These are phyloP conservation scores for Beaufortia kweichowensis DNA, from an alignment of 2,113 vertebrate genomes.

Conservation along the genomic window DNA sequence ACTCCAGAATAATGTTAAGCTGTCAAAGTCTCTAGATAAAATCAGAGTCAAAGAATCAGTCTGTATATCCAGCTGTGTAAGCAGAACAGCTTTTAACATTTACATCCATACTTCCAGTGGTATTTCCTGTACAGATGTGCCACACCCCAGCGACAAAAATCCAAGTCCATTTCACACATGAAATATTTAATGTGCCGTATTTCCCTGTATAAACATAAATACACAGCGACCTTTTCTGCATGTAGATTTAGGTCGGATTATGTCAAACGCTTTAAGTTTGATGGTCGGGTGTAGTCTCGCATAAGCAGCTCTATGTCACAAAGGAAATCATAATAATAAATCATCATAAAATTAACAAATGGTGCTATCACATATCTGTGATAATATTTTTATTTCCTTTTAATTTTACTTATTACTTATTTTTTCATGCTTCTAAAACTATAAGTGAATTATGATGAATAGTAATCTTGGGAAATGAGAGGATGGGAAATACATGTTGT, in stretches of 20 bases:
- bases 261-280: neutral
- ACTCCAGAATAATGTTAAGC: neutral
- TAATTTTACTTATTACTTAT: no score
- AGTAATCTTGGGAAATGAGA: no score
- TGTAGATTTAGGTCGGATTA: constrained; percentile 10
- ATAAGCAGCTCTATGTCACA: no score
- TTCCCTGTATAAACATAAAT: neutral
- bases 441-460: neutral
- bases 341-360: no score
- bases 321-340: no score
- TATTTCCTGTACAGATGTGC: constrained; percentile 40
- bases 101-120: constrained; percentile 10
- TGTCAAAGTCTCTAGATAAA: neutral
- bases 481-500: neutral
- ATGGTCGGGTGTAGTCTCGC: neutral
- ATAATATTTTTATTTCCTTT: no score
- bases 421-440: no score
- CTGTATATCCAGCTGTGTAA: constrained; percentile 31
- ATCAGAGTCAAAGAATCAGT: neutral
- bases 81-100: neutral
- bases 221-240: neutral
- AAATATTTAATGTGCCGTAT: constrained; percentile 26
- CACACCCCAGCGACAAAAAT: neutral
- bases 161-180: neutral
- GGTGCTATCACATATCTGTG: no score